A percentile compares a stretch with the other conserved stretches of the same genome.
These are phyloP conservation scores for Contarinia nasturtii DNA, from an alignment of 1,140 invertebrate species.

Conservation along the genomic window DNA sequence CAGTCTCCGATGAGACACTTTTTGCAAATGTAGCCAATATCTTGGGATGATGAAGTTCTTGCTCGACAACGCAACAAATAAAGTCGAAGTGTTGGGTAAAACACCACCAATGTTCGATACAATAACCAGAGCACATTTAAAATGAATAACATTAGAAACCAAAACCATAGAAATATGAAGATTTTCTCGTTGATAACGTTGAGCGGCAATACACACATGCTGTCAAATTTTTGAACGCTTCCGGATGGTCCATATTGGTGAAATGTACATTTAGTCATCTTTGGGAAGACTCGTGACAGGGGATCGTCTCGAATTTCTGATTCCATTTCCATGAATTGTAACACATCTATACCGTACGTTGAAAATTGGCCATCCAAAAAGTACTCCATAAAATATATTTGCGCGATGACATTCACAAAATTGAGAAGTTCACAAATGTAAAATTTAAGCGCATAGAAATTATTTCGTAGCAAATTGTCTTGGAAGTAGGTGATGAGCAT, in stretches of 20 bases:
- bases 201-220: slow-evolving; percentile 62
- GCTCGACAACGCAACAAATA: slow-evolving; percentile 62
- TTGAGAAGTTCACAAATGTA: slow-evolving; percentile 52
- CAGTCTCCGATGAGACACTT: slow-evolving; percentile 81
- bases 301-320: slow-evolving; percentile 42
- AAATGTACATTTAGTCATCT: slow-evolving; percentile 64
- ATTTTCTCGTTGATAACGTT: slow-evolving; percentile 80
- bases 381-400: slow-evolving; percentile 56
- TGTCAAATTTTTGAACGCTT: slow-evolving; percentile 49
- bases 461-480: slow-evolving; percentile 34
- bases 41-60: slow-evolving; percentile 48
- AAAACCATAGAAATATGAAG: slow-evolving; percentile 68
- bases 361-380: slow-evolving; percentile 61
- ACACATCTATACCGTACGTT: slow-evolving; percentile 39
- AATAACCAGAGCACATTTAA: slow-evolving; percentile 34
- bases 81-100: slow-evolving; percentile 48
- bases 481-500: slow-evolving; percentile 69
- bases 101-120: slow-evolving; percentile 53
- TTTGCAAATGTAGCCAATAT: slow-evolving; percentile 58
- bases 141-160: slow-evolving; percentile 52
- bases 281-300: slow-evolving; percentile 56
- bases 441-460: slow-evolving; percentile 49
- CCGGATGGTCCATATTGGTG: slow-evolving; percentile 54
- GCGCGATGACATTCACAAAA: slow-evolving; percentile 44
- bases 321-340: slow-evolving; percentile 70